Evolutionary conservation across 64 coral and sea anemone genomes (phyloP).

Genomic region (Dendronephthya gigantea): DNA sequence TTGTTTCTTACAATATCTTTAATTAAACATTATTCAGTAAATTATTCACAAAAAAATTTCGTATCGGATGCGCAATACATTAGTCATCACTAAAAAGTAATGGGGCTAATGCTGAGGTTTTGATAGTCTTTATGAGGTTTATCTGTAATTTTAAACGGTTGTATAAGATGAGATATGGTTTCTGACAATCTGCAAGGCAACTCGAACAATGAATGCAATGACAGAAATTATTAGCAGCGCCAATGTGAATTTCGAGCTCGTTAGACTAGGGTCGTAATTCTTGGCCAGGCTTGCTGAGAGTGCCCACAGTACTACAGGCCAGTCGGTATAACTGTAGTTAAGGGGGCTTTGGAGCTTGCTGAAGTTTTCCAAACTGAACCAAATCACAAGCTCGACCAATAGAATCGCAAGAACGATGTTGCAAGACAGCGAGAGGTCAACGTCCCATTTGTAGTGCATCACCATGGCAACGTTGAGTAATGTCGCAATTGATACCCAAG

Average conservation of each 20-base stretch:
- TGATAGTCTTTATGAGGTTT: too few species aligned
- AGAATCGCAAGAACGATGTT: slow-evolving; percentile 27
- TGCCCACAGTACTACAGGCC: neutral
- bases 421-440: neutral
- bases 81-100: too few species aligned
- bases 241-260: neutral
- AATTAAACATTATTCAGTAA: too few species aligned
- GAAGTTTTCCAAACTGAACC: slow-evolving; percentile 51
- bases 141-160: too few species aligned
- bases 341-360: neutral
- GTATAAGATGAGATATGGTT: too few species aligned
- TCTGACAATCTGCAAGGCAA: neutral
- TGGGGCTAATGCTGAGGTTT: too few species aligned
- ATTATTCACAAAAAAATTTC: too few species aligned
- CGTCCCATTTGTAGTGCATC: neutral
- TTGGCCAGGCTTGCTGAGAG: neutral
- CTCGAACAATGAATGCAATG: neutral
- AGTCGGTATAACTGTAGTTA: neutral
- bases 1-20: too few species aligned
- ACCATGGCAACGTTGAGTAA: slow-evolving; percentile 9
- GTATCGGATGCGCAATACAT: too few species aligned
- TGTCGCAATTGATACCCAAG: slow-evolving; percentile 66
- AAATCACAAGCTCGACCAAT: slow-evolving; percentile 25
- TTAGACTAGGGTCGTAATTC: neutral
- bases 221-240: neutral